phyloP scores from a whole-genome alignment of 2,797 vertebrate species.

The Phoebastria nigripes region DNA sequence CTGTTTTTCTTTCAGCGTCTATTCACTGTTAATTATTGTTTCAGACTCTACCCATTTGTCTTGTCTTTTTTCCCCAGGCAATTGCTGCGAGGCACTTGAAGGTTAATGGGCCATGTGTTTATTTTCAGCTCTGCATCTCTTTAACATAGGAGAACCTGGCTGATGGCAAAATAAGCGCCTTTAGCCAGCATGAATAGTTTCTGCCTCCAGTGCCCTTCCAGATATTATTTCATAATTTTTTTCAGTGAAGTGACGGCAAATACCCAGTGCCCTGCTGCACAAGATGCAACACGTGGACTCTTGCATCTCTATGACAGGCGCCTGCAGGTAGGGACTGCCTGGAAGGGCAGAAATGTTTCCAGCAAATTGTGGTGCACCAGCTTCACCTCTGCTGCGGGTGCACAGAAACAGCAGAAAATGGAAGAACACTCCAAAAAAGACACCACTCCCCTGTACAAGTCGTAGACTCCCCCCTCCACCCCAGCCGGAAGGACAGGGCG shows the following conservation, averaged over 20 bases:
- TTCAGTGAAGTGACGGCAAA: not conserved
- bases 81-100: not conserved
- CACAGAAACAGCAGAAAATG: not conserved
- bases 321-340: not conserved
- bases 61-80: conserved; percentile 14
- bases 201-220: not conserved
- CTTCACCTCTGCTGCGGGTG: not conserved
- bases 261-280: not conserved
- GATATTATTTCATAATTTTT: not conserved
- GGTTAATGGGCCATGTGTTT: not conserved
- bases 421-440: not conserved
- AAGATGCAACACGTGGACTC: not conserved
- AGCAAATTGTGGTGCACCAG: not conserved
- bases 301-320: not conserved
- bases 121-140: conserved; percentile 24
- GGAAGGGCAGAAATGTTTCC: not conserved
- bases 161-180: not conserved
- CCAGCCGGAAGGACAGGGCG: not conserved
- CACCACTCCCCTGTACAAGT: not conserved
- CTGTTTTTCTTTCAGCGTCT: not conserved
- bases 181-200: not conserved
- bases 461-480: not conserved
- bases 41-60: conserved; percentile 1
- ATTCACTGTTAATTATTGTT: conserved; percentile 46
- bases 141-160: not conserved